Evolutionary conservation across 2,888 invertebrate genomes (phyloP).

Genomic region (Thera obeliscata): DNA sequence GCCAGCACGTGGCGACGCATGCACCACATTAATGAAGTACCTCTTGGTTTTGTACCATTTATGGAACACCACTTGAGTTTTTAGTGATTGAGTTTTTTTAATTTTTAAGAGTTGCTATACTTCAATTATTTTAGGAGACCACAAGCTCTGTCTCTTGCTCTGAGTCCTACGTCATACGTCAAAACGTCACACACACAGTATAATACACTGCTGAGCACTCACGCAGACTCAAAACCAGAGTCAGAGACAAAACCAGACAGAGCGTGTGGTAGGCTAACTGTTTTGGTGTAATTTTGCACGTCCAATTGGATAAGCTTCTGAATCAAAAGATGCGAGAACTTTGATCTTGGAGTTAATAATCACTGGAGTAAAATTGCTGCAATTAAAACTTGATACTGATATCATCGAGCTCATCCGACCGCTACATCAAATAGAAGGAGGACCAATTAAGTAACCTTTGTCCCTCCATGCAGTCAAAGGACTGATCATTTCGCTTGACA

Average conservation of each 20-base stretch:
- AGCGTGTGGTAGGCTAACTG: background rate
- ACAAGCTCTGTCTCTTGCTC: no score
- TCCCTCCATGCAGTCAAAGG: slow-evolving; percentile 25
- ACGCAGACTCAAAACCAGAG: no score
- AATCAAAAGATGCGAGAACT: slow-evolving; percentile 5
- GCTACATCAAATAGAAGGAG: slow-evolving; percentile 37
- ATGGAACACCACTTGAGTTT: no score
- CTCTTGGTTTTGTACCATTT: no score
- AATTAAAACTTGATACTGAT: slow-evolving; percentile 31
- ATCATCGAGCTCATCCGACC: slow-evolving; percentile 27
- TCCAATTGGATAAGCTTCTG: background rate
- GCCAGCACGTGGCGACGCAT: background rate
- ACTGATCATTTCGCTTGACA: slow-evolving; percentile 35
- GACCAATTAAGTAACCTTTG: slow-evolving; percentile 40
- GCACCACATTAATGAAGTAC: background rate
- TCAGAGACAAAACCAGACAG: no score
- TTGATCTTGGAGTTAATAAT: slow-evolving; percentile 8
- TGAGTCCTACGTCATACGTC: no score
- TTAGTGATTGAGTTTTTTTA: no score
- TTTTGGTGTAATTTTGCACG: background rate
- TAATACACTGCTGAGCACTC: no score
- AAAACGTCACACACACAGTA: no score
- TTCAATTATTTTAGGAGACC: no score
- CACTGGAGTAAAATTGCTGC: slow-evolving; percentile 20
- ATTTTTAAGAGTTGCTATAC: no score